Evolutionary conservation across 2,797 vertebrate genomes (phyloP).

Genomic region (Picus viridis): DNA sequence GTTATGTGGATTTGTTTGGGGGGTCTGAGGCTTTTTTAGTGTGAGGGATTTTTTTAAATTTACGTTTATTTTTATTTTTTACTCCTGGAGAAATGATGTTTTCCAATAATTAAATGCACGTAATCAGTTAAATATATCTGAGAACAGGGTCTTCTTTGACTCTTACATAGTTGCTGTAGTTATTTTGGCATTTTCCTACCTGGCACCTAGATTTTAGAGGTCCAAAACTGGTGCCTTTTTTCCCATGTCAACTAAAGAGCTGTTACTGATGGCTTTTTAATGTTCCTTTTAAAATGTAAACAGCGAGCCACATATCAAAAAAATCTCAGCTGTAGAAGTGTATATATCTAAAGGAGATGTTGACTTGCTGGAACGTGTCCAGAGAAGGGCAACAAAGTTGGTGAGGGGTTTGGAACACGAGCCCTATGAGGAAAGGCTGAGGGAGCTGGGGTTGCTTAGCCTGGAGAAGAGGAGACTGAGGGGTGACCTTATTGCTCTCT

Average conservation of each 20-base stretch:
- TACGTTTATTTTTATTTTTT: background rate
- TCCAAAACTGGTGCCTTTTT: accelerated
- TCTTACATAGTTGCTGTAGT: background rate
- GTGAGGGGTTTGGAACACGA: no score
- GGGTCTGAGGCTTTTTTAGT: no score
- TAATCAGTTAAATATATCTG: background rate
- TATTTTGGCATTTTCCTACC: background rate
- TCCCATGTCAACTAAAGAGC: background rate
- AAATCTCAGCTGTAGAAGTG: background rate
- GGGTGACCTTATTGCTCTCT: no score
- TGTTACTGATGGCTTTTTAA: background rate
- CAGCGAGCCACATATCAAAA: background rate
- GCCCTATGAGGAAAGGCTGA: no score
- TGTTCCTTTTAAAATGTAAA: no score
- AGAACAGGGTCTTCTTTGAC: background rate
- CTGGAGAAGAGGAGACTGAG: no score
- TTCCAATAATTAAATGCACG: background rate
- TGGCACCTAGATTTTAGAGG: background rate
- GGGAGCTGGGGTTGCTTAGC: no score
- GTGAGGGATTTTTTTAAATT: background rate
- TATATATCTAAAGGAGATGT: background rate
- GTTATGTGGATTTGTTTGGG: no score
- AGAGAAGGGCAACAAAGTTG: no score
- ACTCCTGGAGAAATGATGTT: background rate
- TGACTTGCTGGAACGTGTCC: no score